Evolutionary conservation across 2,113 vertebrate species (phyloP).

Genomic region (Sturnira hondurensis): DNA sequence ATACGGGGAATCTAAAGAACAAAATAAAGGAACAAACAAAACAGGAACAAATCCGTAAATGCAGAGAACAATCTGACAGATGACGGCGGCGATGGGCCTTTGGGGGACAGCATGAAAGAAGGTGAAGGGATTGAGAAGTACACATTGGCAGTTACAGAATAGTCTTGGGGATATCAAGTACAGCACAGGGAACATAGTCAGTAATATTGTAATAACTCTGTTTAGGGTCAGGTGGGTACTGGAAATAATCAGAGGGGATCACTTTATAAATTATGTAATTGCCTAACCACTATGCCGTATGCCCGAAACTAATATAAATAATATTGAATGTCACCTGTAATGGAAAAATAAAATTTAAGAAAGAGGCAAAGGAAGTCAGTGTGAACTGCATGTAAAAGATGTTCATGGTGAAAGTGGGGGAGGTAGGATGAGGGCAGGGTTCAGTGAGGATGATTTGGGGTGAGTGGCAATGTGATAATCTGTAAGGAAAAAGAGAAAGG

Average conservation of each 20-base stretch:
- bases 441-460: neutral
- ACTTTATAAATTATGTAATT: no score
- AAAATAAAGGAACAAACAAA: neutral
- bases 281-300: no score
- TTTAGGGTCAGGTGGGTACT: no score
- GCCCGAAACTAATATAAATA: no score
- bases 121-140: neutral
- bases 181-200: no score
- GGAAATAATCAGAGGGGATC: no score
- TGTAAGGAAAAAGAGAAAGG: neutral
- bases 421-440: neutral
- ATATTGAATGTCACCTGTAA: no score
- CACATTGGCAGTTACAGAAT: no score
- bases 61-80: neutral
- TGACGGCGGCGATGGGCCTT: neutral
- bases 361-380: neutral
- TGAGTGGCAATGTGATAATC: neutral
- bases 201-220: no score
- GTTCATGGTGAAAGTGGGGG: neutral
- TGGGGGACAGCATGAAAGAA: neutral
- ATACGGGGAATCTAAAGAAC: neutral
- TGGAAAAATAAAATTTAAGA: no score
- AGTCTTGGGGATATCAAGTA: no score
- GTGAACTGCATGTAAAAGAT: neutral
- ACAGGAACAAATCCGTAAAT: neutral